A percentile compares a stretch with the other conserved stretches of the same genome.
phyloP scores from a whole-genome alignment of 2,113 vertebrate genomes.

The Eptesicus fuscus region DNA sequence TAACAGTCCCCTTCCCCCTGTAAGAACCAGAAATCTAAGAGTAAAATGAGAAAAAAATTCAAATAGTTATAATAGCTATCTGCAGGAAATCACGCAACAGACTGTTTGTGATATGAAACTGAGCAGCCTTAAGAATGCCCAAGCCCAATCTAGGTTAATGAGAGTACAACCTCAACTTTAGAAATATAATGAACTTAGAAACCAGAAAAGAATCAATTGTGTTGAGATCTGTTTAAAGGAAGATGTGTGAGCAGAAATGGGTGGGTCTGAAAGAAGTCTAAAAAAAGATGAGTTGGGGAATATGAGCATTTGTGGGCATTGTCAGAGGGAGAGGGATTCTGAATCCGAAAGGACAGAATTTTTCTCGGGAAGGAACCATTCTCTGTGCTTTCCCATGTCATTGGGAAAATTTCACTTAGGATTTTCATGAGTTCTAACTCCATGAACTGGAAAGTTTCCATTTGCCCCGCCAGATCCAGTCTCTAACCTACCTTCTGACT shows the following conservation, averaged over 20 bases:
- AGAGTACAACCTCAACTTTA: background rate
- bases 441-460: background rate
- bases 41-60: background rate
- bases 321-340: background rate
- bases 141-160: background rate
- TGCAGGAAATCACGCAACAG: background rate
- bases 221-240: background rate
- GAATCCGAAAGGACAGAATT: background rate
- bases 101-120: background rate
- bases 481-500: background rate
- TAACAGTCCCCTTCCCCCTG: rapidly evolving
- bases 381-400: background rate
- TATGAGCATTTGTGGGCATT: background rate
- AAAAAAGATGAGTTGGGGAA: background rate
- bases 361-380: background rate
- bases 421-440: background rate
- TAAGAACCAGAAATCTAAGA: background rate
- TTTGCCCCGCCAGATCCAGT: background rate
- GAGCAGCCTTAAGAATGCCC: background rate
- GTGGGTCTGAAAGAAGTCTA: background rate
- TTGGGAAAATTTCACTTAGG: background rate
- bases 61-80: background rate
- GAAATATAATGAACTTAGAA: background rate
- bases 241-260: background rate
- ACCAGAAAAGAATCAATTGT: background rate